phyloP scores from a whole-genome alignment of 2,113 vertebrate species.

The Blennius ocellaris region DNA sequence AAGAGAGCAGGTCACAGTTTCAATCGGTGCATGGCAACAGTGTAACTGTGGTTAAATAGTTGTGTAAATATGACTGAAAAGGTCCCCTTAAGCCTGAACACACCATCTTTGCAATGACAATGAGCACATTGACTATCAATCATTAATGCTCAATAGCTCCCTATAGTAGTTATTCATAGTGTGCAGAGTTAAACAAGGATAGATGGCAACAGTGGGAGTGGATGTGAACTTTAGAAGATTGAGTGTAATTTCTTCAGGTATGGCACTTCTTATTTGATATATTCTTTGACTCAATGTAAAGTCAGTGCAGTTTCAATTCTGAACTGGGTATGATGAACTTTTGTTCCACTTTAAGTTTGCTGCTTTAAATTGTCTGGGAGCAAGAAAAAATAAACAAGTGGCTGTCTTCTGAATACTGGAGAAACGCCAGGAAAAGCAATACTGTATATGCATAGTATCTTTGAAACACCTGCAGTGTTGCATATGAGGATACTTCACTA shows the following conservation, averaged over 20 bases:
- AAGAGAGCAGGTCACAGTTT: not conserved
- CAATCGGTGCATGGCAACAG: not conserved
- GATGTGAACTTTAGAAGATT: not conserved
- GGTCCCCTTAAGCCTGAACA: not conserved
- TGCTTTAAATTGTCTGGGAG: not conserved
- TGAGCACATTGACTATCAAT: constrained; percentile 21
- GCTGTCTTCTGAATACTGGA: not conserved
- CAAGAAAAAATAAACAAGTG: not conserved
- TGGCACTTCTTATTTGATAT: not conserved
- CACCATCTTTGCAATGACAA: not conserved
- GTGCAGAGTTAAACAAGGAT: not conserved
- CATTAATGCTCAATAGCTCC: constrained; percentile 22
- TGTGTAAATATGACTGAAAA: not conserved
- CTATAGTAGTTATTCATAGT: constrained; percentile 14
- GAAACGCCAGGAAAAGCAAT: not conserved
- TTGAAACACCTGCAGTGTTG: too few relatives aligned
- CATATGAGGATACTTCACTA: too few relatives aligned
- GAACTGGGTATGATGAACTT: not conserved
- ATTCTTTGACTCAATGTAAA: constrained; percentile 5
- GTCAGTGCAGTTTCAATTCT: constrained; percentile 21
- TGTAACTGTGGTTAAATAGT: not conserved
- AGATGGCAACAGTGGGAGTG: not conserved
- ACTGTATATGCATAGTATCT: not conserved
- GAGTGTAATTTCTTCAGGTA: constrained; percentile 4
- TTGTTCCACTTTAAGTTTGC: constrained; percentile 9